Evolutionary conservation across 1,140 invertebrate species (phyloP).

Genomic region (Calosoma granatense): DNA sequence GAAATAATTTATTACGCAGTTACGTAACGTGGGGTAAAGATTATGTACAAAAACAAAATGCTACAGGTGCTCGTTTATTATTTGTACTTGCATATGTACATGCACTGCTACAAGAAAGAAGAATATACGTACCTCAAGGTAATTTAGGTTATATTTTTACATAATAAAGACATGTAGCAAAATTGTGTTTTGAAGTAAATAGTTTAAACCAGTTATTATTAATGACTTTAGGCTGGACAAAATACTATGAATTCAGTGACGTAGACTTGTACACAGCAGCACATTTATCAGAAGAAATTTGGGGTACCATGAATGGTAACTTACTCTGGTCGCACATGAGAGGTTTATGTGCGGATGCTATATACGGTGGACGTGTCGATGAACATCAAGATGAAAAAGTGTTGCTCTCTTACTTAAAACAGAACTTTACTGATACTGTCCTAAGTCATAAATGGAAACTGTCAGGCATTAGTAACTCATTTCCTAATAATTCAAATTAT

Average conservation of each 20-base stretch:
- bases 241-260: conserved; percentile 84
- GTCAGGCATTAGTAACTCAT: conserved; percentile 39
- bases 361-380: conserved; percentile 84
- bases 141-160: too few relatives aligned
- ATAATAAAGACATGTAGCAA: too few relatives aligned
- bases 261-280: conserved; percentile 71
- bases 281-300: conserved; percentile 56
- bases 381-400: conserved; percentile 68
- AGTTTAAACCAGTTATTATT: too few relatives aligned
- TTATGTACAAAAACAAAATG: conserved; percentile 27
- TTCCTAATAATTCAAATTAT: conserved; percentile 39
- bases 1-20: conserved; percentile 45
- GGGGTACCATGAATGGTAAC: conserved; percentile 29
- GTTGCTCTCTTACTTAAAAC: conserved; percentile 60
- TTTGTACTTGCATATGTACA: conserved; percentile 75
- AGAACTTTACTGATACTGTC: conserved; percentile 56
- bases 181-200: too few relatives aligned
- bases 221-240: conserved; percentile 84
- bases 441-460: conserved; percentile 46
- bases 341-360: conserved; percentile 68
- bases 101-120: conserved; percentile 77
- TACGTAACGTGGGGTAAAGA: conserved; percentile 31
- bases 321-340: conserved; percentile 68
- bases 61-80: conserved; percentile 39
- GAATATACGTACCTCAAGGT: conserved; percentile 71